A percentile compares a stretch with the other conserved stretches of the same genome.
These are phyloP conservation scores for Callimorpha dominula DNA, from an alignment of 2,888 invertebrate genomes.

Conservation along the genomic window DNA sequence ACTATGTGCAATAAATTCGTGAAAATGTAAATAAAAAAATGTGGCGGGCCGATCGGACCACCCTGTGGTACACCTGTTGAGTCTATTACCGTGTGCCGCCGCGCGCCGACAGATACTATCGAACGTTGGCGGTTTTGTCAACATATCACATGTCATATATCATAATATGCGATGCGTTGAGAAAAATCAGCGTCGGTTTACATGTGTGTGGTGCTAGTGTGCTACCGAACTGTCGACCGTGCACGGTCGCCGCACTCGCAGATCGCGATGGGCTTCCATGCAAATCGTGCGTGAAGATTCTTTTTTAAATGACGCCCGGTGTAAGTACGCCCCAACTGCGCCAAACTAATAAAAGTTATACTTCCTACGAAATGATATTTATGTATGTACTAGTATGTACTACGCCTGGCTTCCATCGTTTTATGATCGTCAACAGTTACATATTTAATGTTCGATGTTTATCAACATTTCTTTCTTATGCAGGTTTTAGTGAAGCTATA, in stretches of 20 bases:
- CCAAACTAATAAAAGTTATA: conserved; percentile 77
- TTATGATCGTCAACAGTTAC: conserved; percentile 86
- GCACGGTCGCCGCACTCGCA: conserved; percentile 18
- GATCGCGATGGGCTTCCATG: conserved; percentile 64
- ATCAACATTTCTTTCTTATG: conserved; percentile 87
- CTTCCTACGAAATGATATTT: conserved; percentile 82
- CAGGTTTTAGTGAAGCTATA: conserved; percentile 84
- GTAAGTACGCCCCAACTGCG: conserved; percentile 70
- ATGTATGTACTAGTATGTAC: conserved; percentile 73
- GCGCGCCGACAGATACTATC: conserved; percentile 72
- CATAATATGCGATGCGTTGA: conserved; percentile 76
- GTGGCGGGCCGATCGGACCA: conserved; percentile 74
- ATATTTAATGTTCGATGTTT: conserved; percentile 87
- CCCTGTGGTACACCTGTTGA: conserved; percentile 84
- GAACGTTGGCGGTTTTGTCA: conserved; percentile 60
- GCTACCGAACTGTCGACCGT: conserved; percentile 53
- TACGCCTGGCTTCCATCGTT: conserved; percentile 81
- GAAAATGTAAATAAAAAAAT: conserved; percentile 81
- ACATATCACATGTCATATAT: conserved; percentile 69
- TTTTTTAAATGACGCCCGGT: conserved; percentile 71
- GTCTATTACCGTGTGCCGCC: conserved; percentile 73
- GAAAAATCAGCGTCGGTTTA: conserved; percentile 75
- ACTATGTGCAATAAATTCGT: conserved; percentile 81
- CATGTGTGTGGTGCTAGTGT: conserved; percentile 38
- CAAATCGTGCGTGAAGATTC: conserved; percentile 78